phyloP scores from a whole-genome alignment of 2,113 vertebrate species.

The Periophthalmus modestus region DNA sequence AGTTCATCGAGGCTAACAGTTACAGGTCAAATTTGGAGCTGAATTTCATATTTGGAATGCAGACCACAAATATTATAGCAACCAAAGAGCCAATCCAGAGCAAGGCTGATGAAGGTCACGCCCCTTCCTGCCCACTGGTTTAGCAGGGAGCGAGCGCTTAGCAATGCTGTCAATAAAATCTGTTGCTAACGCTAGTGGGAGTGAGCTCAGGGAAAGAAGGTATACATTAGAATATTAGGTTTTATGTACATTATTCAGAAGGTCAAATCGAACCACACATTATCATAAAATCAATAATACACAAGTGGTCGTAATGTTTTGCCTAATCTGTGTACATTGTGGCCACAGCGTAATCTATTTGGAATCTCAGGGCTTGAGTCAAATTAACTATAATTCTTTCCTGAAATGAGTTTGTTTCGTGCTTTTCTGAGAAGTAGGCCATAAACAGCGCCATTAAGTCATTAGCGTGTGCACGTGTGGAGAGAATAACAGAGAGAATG shows the following conservation, averaged over 20 bases:
- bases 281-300: not conserved
- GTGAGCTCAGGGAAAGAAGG: too few species aligned
- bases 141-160: too few species aligned
- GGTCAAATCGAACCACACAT: not conserved
- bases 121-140: too few species aligned
- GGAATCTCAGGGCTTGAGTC: slow-evolving; percentile 42
- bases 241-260: not conserved
- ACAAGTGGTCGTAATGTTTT: not conserved
- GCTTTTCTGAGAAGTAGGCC: slow-evolving; percentile 15
- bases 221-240: too few species aligned
- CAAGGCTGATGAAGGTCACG: too few species aligned
- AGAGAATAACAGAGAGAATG: not conserved
- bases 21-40: too few species aligned
- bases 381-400: slow-evolving; percentile 37
- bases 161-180: too few species aligned
- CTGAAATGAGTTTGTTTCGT: slow-evolving; percentile 22
- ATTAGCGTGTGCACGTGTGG: not conserved
- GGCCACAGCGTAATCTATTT: slow-evolving; percentile 24
- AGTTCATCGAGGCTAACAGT: too few species aligned
- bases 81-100: too few species aligned
- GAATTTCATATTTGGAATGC: too few species aligned
- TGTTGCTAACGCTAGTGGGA: too few species aligned
- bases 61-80: too few species aligned
- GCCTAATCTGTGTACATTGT: slow-evolving; percentile 1
- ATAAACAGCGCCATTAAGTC: slow-evolving; percentile 9